Conservation (phyloP, 2,888 invertebrate genomes). For the Tanypteryx hageni region DNA sequence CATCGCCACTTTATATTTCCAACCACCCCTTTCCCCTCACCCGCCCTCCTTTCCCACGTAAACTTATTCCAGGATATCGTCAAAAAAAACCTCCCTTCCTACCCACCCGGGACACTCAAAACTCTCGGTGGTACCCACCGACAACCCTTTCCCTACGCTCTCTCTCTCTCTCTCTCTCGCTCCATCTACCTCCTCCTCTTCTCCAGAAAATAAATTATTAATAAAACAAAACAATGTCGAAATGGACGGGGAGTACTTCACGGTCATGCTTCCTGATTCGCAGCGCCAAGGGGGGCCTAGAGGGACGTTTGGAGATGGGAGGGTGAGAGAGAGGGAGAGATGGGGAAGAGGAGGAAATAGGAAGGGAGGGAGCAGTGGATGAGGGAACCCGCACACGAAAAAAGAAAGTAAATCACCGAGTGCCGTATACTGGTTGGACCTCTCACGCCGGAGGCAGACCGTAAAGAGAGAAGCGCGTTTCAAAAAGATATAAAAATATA, state of each 20-base stretch:
- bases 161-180: neutral
- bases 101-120: neutral
- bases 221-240: slow-evolving; percentile 58
- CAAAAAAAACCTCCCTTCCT: neutral
- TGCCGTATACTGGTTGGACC: neutral
- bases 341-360: neutral
- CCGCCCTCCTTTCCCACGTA: neutral
- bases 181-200: neutral
- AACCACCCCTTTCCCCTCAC: neutral
- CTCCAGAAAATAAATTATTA: slow-evolving; percentile 44
- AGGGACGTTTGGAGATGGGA: neutral
- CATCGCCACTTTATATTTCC: slow-evolving; percentile 47
- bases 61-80: slow-evolving; percentile 6
- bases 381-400: neutral
- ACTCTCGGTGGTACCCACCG: slow-evolving; percentile 5
- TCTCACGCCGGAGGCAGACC: slow-evolving; percentile 10
- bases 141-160: neutral
- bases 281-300: neutral
- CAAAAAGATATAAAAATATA: slow-evolving; percentile 34
- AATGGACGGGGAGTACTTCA: slow-evolving; percentile 52
- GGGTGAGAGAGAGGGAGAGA: too few species aligned
- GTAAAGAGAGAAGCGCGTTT: neutral
- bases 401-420: neutral
- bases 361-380: neutral
- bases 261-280: slow-evolving; percentile 51